phyloP scores from a whole-genome alignment of 2,797 vertebrate genomes.

The Bradypodion pumilum region DNA sequence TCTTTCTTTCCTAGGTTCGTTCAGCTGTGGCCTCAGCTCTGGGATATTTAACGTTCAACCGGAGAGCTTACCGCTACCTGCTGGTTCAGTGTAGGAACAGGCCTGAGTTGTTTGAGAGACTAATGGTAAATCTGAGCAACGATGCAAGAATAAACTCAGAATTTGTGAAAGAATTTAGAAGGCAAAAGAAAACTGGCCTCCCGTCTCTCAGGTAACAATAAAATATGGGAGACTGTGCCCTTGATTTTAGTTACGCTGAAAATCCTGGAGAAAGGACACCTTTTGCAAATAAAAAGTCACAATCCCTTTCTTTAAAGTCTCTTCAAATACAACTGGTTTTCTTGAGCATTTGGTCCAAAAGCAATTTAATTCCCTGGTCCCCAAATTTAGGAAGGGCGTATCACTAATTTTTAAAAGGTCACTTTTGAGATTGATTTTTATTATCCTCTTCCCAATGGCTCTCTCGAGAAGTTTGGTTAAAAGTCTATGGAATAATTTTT shows the following conservation, averaged over 20 bases:
- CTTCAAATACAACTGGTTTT: too few relatives aligned
- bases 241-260: too few relatives aligned
- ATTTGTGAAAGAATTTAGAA: conserved; percentile 75
- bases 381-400: neutral
- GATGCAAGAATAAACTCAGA: conserved; percentile 75
- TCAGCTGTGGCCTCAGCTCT: conserved; percentile 75
- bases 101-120: conserved; percentile 70
- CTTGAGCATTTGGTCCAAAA: neutral
- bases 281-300: too few relatives aligned
- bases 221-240: neutral
- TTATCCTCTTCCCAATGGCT: too few relatives aligned
- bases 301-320: too few relatives aligned
- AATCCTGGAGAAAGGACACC: too few relatives aligned
- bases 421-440: neutral
- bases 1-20: conserved; percentile 69
- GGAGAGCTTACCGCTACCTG: conserved; percentile 74
- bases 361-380: neutral
- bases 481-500: neutral
- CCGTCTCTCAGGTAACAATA: conserved; percentile 75
- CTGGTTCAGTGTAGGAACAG: conserved; percentile 76
- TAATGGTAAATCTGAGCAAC: conserved; percentile 70
- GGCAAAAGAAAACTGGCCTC: conserved; percentile 73
- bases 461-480: neutral
- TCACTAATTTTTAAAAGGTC: neutral
- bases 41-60: conserved; percentile 78